Conservation (phyloP, 2,797 vertebrate species). For the Ctenopoma kingsleyae region DNA sequence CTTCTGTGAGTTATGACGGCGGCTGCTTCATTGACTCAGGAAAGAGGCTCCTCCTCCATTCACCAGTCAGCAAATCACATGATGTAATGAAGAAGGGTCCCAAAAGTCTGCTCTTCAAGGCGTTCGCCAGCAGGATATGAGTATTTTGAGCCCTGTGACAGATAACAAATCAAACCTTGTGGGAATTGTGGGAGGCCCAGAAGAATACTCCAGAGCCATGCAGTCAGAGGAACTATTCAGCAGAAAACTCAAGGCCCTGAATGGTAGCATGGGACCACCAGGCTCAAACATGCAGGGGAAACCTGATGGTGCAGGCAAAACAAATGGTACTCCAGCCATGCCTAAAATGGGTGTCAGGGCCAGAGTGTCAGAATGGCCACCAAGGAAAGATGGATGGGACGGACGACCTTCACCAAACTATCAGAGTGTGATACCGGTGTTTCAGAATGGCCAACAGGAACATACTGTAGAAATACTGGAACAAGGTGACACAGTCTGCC, state of each 20-base stretch:
- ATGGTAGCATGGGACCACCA: conserved; percentile 90
- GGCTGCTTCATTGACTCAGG: conserved; percentile 67
- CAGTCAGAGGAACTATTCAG: conserved; percentile 95
- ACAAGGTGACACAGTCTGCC: conserved; percentile 80
- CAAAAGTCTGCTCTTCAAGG: conserved; percentile 73
- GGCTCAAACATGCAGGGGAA: conserved; percentile 85
- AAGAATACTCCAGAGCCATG: conserved; percentile 89
- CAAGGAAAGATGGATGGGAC: conserved; percentile 93
- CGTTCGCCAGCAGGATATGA: conserved; percentile 87
- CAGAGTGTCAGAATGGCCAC: conserved; percentile 95
- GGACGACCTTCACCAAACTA: conserved; percentile 87
- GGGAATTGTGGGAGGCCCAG: conserved; percentile 86
- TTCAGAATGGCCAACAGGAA: conserved; percentile 91
- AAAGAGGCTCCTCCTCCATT: conserved; percentile 66
- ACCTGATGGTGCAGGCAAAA: conserved; percentile 87
- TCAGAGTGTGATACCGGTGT: conserved; percentile 85
- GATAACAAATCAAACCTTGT: conserved; percentile 88
- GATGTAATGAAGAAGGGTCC: conserved; percentile 80
- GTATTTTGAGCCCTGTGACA: conserved; percentile 86
- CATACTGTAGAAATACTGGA: conserved; percentile 82
- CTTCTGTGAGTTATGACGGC: conserved; percentile 77
- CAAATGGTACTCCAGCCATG: conserved; percentile 91
- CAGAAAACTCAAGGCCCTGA: conserved; percentile 93
- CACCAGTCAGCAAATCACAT: conserved; percentile 71
- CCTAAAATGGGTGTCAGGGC: conserved; percentile 98